Evolutionary conservation across 2,797 vertebrate genomes (phyloP).

Genomic region (Anableps anableps): DNA sequence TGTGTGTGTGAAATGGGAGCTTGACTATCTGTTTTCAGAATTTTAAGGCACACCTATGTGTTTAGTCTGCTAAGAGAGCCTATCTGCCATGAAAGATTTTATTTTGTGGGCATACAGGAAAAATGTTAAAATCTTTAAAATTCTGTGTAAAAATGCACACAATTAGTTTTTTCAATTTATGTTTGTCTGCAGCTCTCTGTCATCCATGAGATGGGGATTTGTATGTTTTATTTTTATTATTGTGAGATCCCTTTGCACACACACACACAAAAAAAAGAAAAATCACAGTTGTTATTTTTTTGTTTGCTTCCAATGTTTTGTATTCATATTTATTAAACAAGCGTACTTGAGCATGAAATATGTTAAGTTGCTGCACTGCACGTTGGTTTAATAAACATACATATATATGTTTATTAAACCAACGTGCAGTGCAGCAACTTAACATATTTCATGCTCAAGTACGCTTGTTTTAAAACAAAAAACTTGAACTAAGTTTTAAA

Average conservation of each 20-base stretch:
- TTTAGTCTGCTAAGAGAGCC: no score
- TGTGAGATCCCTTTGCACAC: neutral
- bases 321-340: neutral
- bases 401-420: neutral
- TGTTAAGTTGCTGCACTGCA: neutral
- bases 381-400: neutral
- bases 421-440: neutral
- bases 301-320: neutral
- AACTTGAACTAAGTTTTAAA: no score
- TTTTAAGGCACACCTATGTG: no score
- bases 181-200: neutral
- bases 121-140: neutral
- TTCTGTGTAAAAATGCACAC: neutral
- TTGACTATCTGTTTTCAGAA: no score
- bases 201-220: neutral
- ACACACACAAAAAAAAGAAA: neutral
- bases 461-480: neutral
- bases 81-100: no score
- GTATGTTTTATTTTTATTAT: neutral
- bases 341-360: neutral
- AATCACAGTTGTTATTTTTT: neutral
- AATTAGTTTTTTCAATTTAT: neutral
- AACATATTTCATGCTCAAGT: neutral
- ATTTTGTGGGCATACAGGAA: neutral
- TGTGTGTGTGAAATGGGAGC: no score